These are phyloP conservation scores for Panulirus ornatus DNA, from an alignment of 1,140 invertebrate species.

Conservation along the genomic window DNA sequence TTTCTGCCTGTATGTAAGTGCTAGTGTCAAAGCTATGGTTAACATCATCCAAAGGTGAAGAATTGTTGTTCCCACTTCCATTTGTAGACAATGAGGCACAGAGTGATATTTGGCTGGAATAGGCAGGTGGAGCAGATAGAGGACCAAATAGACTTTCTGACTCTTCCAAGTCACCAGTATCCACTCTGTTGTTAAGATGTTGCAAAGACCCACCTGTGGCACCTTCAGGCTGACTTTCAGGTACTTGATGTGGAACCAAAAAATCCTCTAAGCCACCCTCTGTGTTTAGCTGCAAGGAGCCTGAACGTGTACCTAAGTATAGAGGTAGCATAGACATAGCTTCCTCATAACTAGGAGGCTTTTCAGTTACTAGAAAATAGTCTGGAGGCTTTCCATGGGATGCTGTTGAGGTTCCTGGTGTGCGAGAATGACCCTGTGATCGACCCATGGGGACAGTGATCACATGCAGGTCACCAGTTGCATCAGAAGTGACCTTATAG, in stretches of 20 bases:
- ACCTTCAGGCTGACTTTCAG: constrained; percentile 43
- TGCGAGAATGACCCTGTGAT: constrained; percentile 3
- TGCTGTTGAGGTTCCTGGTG: constrained; percentile 26
- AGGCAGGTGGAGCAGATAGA: constrained; percentile 36
- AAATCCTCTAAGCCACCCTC: constrained; percentile 50
- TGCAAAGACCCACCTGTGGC: constrained; percentile 19
- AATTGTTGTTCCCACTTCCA: constrained; percentile 7
- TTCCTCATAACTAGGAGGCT: constrained; percentile 63
- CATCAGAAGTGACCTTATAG: constrained; percentile 36
- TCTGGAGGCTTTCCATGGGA: constrained; percentile 53
- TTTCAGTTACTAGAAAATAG: constrained; percentile 54
- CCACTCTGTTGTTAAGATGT: neutral
- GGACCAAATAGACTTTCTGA: constrained; percentile 2
- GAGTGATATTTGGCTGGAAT: constrained; percentile 44
- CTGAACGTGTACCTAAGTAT: constrained; percentile 28
- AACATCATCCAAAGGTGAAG: neutral
- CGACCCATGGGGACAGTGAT: constrained; percentile 61
- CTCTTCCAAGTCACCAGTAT: neutral
- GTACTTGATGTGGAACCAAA: constrained; percentile 56
- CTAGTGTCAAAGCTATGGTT: neutral
- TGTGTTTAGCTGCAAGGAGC: constrained; percentile 35
- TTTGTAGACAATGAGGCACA: constrained; percentile 38
- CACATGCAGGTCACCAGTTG: constrained; percentile 44
- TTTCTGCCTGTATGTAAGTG: neutral
- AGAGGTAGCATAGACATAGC: constrained; percentile 57